phyloP scores from a whole-genome alignment of 2,113 vertebrate species.

The Mobula birostris region DNA sequence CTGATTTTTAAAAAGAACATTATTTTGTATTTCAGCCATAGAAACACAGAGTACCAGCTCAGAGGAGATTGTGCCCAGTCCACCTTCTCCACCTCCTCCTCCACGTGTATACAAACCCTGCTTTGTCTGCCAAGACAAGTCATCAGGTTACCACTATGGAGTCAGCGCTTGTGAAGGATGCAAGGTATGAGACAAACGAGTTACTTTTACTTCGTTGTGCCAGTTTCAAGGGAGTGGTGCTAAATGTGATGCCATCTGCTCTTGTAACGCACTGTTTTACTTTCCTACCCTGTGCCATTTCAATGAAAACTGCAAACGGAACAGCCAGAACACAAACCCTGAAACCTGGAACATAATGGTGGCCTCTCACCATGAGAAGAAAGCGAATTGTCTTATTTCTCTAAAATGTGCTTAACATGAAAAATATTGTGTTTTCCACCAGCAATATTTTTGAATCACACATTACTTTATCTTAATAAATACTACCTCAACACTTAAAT shows the following conservation, averaged over 20 bases:
- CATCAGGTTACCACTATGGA: conserved; percentile 95
- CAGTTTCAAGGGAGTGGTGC: neutral
- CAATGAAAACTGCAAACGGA: neutral
- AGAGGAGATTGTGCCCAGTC: conserved; percentile 91
- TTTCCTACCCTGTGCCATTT: neutral
- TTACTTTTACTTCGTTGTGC: conserved; percentile 1
- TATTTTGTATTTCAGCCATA: conserved; percentile 62
- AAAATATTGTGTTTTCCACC: neutral
- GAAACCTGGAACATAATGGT: too few relatives aligned
- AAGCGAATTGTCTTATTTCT: neutral
- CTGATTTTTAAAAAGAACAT: conserved; percentile 2
- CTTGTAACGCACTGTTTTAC: neutral
- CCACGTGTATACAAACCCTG: conserved; percentile 96
- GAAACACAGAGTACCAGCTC: conserved; percentile 97
- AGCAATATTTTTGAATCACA: neutral
- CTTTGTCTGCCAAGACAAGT: conserved; percentile 97
- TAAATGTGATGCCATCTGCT: neutral
- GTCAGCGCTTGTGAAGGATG: conserved; percentile 97
- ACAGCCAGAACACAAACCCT: neutral
- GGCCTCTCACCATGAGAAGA: neutral
- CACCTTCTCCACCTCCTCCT: conserved; percentile 84
- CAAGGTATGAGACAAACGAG: conserved; percentile 70
- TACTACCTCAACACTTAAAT: neutral
- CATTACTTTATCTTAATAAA: neutral
- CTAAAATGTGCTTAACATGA: neutral